A percentile compares a stretch with the other conserved stretches of the same genome.
Evolutionary conservation across 2,113 vertebrate species (phyloP).

Genomic region (Neotoma lepida): DNA sequence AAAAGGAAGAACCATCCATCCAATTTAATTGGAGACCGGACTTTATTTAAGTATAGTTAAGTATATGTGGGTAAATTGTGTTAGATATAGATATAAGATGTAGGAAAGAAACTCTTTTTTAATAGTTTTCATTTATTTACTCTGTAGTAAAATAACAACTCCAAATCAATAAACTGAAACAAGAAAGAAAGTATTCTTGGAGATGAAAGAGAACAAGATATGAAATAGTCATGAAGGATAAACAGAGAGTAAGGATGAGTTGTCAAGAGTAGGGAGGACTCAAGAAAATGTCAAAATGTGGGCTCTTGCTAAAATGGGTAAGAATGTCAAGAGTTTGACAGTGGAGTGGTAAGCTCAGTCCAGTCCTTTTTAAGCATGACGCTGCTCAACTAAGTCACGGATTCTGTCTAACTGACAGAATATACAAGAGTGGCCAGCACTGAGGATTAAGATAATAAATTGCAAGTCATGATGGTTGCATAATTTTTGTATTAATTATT

Average conservation of each 20-base stretch:
- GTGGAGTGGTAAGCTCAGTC: not conserved
- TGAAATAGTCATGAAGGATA: not conserved
- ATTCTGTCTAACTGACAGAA: not conserved
- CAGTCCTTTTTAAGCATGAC: not conserved
- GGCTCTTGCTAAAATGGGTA: not conserved
- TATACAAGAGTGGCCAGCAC: not conserved
- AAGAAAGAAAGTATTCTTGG: not conserved
- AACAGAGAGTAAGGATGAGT: not conserved
- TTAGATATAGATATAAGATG: not conserved
- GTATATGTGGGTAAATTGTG: not conserved
- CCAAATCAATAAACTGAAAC: not conserved
- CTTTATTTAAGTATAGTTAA: not conserved
- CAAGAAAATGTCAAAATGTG: not conserved
- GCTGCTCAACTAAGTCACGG: not conserved
- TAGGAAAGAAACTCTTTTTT: not conserved
- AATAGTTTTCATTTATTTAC: conserved; percentile 12
- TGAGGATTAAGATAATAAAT: not conserved
- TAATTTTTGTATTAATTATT: not conserved
- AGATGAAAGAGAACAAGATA: not conserved
- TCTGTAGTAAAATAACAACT: conserved; percentile 3
- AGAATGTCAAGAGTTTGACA: not conserved
- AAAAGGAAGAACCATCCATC: too few species aligned
- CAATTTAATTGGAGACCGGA: not conserved
- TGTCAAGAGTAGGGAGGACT: not conserved
- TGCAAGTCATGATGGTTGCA: not conserved